Evolutionary conservation across 2,113 vertebrate species (phyloP).

Genomic region (Pachyramphus minor): DNA sequence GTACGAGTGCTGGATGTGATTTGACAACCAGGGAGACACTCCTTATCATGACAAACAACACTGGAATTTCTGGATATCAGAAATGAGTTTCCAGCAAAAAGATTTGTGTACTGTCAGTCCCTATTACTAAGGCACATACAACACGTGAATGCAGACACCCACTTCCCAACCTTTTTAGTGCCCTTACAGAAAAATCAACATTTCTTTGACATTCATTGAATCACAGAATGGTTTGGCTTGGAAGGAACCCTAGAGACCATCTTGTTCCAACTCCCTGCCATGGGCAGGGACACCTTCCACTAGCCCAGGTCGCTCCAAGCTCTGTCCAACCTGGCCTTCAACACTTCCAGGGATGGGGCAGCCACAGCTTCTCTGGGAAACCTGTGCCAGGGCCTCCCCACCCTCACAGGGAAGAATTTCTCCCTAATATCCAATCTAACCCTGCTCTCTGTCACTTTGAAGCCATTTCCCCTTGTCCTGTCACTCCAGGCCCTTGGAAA

Average conservation of each 20-base stretch:
- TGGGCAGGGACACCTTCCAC: not conserved
- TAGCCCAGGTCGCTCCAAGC: not conserved
- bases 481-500: not conserved
- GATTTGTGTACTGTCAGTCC: not conserved
- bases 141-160: not conserved
- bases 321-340: not conserved
- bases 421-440: accelerated
- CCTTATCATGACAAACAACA: not conserved
- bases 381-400: not conserved
- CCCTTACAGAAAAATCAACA: not conserved
- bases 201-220: not conserved
- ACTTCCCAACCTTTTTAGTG: not conserved
- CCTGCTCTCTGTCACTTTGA: not conserved
- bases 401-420: not conserved
- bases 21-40: not conserved
- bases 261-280: not conserved
- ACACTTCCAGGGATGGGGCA: not conserved
- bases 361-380: not conserved
- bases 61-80: not conserved
- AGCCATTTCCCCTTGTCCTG: not conserved
- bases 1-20: not conserved
- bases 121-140: not conserved
- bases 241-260: not conserved
- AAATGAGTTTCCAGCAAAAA: not conserved
- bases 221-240: not conserved